Conservation (phyloP, 2,888 invertebrate species). For the Diadegma fenestrale region DNA sequence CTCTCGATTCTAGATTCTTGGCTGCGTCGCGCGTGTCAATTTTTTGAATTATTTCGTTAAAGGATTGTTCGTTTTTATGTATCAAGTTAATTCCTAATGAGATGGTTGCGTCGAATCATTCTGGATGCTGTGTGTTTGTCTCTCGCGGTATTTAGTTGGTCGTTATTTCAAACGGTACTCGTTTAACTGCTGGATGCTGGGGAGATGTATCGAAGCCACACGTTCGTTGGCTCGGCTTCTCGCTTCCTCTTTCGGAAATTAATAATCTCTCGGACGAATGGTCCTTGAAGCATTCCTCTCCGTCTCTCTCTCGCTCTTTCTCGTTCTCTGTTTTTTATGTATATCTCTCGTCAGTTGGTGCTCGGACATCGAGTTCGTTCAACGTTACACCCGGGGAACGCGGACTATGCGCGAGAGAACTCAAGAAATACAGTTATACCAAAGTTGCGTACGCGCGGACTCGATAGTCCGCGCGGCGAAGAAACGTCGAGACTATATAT, state of each 20-base stretch:
- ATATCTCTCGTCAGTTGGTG: conserved; percentile 9
- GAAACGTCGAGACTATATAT: conserved; percentile 39
- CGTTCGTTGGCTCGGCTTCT: conserved; percentile 25
- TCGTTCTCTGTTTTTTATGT: conserved; percentile 21
- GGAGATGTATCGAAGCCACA: conserved; percentile 11
- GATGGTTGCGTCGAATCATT: no score
- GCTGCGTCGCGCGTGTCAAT: no score
- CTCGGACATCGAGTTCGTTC: conserved; percentile 37
- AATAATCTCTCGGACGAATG: conserved; percentile 70
- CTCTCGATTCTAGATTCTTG: background rate
- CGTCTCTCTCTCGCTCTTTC: conserved; percentile 22
- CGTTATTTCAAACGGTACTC: conserved; percentile 19
- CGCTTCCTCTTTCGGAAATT: conserved; percentile 58
- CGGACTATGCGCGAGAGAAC: conserved; percentile 68
- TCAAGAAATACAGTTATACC: background rate
- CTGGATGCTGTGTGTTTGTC: background rate
- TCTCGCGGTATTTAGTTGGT: background rate
- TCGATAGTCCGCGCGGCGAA: background rate
- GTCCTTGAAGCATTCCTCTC: conserved; percentile 61
- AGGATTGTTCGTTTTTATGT: no score
- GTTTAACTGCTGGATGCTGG: background rate
- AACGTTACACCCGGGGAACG: conserved; percentile 60
- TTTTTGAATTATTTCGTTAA: no score
- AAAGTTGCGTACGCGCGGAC: background rate
- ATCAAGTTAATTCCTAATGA: no score